Evolutionary conservation across 2,797 vertebrate species (phyloP).

Genomic region (Typhlichthys subterraneus): DNA sequence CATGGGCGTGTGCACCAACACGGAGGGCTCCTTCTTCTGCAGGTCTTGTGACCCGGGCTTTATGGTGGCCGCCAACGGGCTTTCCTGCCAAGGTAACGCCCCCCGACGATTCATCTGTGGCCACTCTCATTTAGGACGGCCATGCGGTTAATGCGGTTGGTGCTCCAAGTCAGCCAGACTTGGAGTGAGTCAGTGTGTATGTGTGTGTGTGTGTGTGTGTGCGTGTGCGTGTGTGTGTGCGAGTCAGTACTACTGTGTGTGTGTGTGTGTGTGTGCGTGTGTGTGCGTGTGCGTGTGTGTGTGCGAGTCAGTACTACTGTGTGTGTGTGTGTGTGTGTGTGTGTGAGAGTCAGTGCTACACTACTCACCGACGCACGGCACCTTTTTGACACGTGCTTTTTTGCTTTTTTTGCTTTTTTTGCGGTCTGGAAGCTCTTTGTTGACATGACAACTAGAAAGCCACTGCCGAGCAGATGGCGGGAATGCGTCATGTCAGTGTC

Average conservation of each 20-base stretch:
- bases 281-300: no score
- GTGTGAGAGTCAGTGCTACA: no score
- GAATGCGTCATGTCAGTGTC: slow-evolving; percentile 35
- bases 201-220: no score
- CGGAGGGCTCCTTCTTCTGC: slow-evolving; percentile 76
- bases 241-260: no score
- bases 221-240: no score
- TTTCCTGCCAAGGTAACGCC: slow-evolving; percentile 73
- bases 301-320: no score
- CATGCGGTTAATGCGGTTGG: slow-evolving; percentile 16
- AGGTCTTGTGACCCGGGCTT: slow-evolving; percentile 70
- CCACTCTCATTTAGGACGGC: slow-evolving; percentile 10
- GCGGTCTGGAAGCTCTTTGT: slow-evolving; percentile 49
- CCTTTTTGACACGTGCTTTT: slow-evolving; percentile 25
- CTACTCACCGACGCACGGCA: slow-evolving; percentile 24
- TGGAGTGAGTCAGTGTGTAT: slow-evolving; percentile 23
- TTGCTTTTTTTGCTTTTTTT: slow-evolving; percentile 13
- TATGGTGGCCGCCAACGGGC: slow-evolving; percentile 45
- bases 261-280: no score
- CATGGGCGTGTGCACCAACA: slow-evolving; percentile 72
- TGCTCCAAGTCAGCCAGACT: slow-evolving; percentile 26
- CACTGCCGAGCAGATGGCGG: slow-evolving; percentile 39
- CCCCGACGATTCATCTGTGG: neutral
- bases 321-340: no score
- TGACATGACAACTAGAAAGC: slow-evolving; percentile 30